Evolutionary conservation across 2,113 vertebrate genomes (phyloP), one percentile per base, ranked within the genome.

Genomic region (Nothobranchius furzeri): DNA sequence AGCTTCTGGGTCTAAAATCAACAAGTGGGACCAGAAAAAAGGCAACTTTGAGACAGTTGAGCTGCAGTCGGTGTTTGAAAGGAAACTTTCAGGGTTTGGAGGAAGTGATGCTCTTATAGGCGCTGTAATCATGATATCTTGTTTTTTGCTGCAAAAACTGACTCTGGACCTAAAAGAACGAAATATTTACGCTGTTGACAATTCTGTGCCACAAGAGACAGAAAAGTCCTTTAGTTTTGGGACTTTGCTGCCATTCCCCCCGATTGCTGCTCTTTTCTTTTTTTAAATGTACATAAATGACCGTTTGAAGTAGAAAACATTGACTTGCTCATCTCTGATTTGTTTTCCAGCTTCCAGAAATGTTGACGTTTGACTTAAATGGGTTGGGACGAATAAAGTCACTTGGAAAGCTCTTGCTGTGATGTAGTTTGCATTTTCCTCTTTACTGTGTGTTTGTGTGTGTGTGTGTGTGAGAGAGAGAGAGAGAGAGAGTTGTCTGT

Each of bases 391-490:
- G 59, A 48, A 64, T 70, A 17, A 8, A 9, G 48, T 51, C 79
- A 56, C 42, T 47, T 60, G 35, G 60, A 40, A 68, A 72, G 36
- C 20, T 61, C 71, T 60, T 81, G 67, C 86, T 73, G 81, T 80
- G 67, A 72, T 84, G 43, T 85, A 64, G 69, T 82, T 70, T 87
- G 84, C 77, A 79, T 90, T 80, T 40, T 40, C 7, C 9, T 78
- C 58, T 60, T 59, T 62, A 57, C 10, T 17, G 36, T 40, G 37
- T 40, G 37, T 40, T 4, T 37, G 36, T 37, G 36, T 37, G 36
- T 37, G 36, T 37, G 36, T 37, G 36, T 37, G 4, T 37, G 36
- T 37, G 64, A 83, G 62, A 62, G 40, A 58, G 63, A 45, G 72
- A 86, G 79, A 75, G 64, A 83, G 62, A 62, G 40, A 58, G 63